A percentile compares a stretch with the other conserved stretches of the same genome.
Evolutionary conservation across 1,140 invertebrate species (phyloP).

Genomic region (Aleiodes sp.): DNA sequence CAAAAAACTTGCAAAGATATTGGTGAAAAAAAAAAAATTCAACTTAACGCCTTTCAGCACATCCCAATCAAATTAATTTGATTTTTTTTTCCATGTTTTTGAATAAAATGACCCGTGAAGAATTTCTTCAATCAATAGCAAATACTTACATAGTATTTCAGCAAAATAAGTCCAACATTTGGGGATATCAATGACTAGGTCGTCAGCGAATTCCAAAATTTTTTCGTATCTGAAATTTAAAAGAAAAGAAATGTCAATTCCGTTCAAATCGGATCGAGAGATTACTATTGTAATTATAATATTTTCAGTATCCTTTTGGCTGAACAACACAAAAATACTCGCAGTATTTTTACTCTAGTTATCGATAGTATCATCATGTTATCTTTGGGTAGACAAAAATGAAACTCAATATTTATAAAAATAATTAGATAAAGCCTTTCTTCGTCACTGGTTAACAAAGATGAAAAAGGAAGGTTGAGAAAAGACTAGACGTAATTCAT

Average conservation of each 20-base stretch:
- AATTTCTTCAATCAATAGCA: conserved; percentile 5
- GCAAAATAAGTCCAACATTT: conserved; percentile 76
- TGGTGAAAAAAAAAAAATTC: no score
- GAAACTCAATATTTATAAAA: no score
- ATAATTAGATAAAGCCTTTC: no score
- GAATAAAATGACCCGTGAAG: no score
- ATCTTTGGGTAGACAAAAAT: no score
- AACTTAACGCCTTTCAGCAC: no score
- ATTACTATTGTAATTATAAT: background rate
- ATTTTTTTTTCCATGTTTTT: no score
- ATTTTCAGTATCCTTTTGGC: conserved; percentile 54
- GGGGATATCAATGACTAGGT: conserved; percentile 81
- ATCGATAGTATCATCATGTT: conserved; percentile 38
- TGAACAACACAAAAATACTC: conserved; percentile 44
- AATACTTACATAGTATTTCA: conserved; percentile 70
- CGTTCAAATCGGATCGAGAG: background rate
- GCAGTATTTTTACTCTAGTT: conserved; percentile 42
- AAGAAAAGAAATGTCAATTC: conserved; percentile 32
- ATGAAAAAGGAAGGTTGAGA: no score
- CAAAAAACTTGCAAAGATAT: no score
- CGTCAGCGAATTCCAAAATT: conserved; percentile 69
- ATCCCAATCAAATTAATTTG: no score
- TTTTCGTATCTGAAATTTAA: conserved; percentile 65
- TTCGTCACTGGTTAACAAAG: no score
- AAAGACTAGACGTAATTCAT: no score